phyloP scores from a whole-genome alignment of 2,797 vertebrate species.

The Tapirus indicus region DNA sequence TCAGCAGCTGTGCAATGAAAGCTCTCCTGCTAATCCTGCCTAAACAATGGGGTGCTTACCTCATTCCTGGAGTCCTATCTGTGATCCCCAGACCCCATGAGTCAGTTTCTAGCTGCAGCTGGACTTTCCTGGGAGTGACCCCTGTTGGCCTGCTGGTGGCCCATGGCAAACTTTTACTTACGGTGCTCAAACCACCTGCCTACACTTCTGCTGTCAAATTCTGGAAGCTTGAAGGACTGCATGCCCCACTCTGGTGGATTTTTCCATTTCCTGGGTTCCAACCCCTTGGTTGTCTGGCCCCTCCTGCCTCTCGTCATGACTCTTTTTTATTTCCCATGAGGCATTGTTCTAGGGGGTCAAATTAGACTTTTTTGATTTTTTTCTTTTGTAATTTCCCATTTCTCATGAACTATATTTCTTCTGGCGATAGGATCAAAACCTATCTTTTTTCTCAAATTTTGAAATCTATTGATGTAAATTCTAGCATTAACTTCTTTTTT shows the following conservation, averaged over 20 bases:
- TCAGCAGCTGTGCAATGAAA: background rate
- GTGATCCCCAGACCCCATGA: background rate
- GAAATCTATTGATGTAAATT: slow-evolving; percentile 9
- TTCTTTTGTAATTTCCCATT: background rate
- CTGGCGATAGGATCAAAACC: background rate
- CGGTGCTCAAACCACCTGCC: background rate
- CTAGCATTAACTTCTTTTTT: slow-evolving; percentile 13
- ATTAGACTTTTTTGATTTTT: background rate
- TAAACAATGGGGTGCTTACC: background rate
- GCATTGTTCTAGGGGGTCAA: background rate
- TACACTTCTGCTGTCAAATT: background rate
- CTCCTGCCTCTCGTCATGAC: background rate
- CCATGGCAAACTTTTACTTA: background rate
- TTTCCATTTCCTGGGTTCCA: background rate
- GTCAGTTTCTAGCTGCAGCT: background rate
- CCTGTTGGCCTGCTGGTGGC: background rate
- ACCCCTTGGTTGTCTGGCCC: background rate
- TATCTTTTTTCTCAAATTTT: background rate
- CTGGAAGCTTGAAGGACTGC: background rate
- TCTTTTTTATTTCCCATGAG: background rate
- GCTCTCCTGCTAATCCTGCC: background rate
- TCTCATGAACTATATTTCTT: background rate
- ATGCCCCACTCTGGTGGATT: background rate
- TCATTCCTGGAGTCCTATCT: background rate
- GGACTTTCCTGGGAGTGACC: background rate